phyloP scores from a whole-genome alignment of 2,888 invertebrate species.

The Aphodius granarius region DNA sequence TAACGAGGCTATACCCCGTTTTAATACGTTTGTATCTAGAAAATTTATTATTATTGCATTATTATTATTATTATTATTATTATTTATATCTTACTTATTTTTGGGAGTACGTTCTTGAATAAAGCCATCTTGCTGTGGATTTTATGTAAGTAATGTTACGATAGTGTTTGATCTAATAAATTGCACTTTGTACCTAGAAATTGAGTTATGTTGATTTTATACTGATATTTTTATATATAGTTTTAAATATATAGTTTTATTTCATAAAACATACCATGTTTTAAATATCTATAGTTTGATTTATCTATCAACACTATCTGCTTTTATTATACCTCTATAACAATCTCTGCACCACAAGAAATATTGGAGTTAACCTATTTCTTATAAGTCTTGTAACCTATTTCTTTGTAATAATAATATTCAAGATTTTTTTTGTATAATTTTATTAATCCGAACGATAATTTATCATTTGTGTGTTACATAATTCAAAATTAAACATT shows the following conservation, averaged over 20 bases:
- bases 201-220: not conserved
- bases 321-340: too few species aligned
- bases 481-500: not conserved
- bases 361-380: not conserved
- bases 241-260: too few species aligned
- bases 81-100: not conserved
- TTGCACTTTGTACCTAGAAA: not conserved
- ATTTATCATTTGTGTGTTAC: not conserved
- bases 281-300: too few species aligned
- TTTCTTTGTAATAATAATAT: too few species aligned
- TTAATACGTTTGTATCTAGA: not conserved
- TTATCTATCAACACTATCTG: too few species aligned
- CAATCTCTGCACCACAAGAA: not conserved
- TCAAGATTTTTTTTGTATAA: not conserved
- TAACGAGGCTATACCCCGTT: slow-evolving; percentile 66
- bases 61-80: not conserved
- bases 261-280: too few species aligned
- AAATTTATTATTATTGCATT: not conserved
- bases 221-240: not conserved
- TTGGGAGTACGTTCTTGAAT: not conserved
- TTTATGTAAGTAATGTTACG: not conserved
- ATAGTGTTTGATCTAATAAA: not conserved
- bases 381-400: too few species aligned
- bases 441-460: not conserved
- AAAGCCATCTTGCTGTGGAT: not conserved